Evolutionary conservation across 1,140 invertebrate genomes (phyloP), one percentile per base, ranked within the genome.

Genomic region (Eupeodes corollae): DNA sequence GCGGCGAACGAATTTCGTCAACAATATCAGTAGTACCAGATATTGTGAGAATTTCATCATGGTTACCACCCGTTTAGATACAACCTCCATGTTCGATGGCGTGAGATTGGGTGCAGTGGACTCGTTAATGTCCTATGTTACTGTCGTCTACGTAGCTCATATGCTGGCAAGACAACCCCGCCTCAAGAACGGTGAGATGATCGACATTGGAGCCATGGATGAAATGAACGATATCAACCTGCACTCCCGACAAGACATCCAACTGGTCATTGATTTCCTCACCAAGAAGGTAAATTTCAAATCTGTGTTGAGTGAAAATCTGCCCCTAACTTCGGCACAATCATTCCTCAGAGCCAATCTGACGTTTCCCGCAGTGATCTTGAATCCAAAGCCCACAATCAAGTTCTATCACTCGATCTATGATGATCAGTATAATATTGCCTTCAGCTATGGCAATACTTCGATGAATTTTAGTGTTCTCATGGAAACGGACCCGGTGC

Each of bases 321-420:
- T 93, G 19, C 92, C 91, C 15, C 91, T 91, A 13, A 80, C 86
- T 0, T 94, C 91, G 1, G 68, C 88, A 2, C 91, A 95, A 61
- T 83, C 81, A 5, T 96, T 97, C 62, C 66, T 91, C 1, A 72
- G 75, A 42, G 73, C 73, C 11, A 74, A 82, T 33, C 56, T 61
- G 6, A 68, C 70, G 11, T 68, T 67, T 79, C 18, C 79, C 78
- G 44, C 51, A 85, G 10, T 76, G 86, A 19, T 66, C 88, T 13
- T 76, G 77, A 13, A 85, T 84, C 67, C 81, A 84, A 56, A 64
- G 71, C 19, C 61, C 67, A 15, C 46, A 21, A 94, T 94, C 60
- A 79, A 72, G 64, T 93, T 77, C 67, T 94, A 93, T 61, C 83
- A 93, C 57, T 87, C 89, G 12, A 75, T 88, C 6, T 77, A 87